Base-by-base conservation (phyloP, 2,113 vertebrate species). In the Pterocles orientalis region DNA sequence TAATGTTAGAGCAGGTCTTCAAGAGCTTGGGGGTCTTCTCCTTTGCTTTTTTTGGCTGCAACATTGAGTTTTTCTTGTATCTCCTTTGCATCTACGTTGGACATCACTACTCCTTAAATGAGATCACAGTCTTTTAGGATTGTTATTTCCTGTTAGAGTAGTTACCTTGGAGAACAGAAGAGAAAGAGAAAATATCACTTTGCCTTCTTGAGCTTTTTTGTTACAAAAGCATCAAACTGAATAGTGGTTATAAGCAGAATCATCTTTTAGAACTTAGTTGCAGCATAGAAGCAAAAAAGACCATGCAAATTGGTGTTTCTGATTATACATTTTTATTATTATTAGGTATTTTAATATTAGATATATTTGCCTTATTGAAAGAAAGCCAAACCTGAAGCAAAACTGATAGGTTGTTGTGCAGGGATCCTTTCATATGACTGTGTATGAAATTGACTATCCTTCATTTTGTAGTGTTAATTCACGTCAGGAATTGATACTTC, bases 381-480 rank as follows among this genome's bases (percentile, higher is more conserved):
- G 73, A 93, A 82, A 68, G 10, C 16, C 0, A 2, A 93, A 95
- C 28, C 13, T 73, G 61, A 81, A 90, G 31, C 24, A 57, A 69
- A 3, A 2, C 51, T 89, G 71, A 39, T 68, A 93, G 61, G 58
- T 90, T 69, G 48, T 85, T 87, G 29, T 87, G 43, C 48, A 54
- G 45, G 54, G 56, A 77, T 39, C 34, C 73, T 91, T 88, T 65
- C 47, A 33, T 69, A 57, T 73, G 57, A 21, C 81, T 86, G 13
- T 72, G 33, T 70, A 33, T 78, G 60, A 91, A 97, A 83, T 25
- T 48, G 26, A 41, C 18, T 43, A 48, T 72, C 13, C n/a, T 97
- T 88, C 39, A 50, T 91, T 94, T 83, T 91, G 41, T 66, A 84
- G 45, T 76, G 53, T 77, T 91, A 73, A 77, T 85, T 91, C 80